phyloP scores from a whole-genome alignment of 2,113 vertebrate genomes.

The Seriola rivoliana region DNA sequence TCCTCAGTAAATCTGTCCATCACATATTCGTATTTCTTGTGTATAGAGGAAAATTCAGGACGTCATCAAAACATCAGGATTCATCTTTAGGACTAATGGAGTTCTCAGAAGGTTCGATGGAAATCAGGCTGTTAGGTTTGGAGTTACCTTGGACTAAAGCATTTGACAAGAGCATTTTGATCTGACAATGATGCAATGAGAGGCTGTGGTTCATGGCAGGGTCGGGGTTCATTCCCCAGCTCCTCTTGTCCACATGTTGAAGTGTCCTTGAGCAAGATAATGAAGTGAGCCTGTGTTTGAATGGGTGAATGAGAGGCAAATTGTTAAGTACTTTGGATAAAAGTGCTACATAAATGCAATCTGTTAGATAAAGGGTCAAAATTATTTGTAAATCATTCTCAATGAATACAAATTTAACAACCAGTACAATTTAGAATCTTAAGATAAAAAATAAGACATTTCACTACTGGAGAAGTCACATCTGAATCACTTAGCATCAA shows the following conservation, averaged over 20 bases:
- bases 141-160: background rate
- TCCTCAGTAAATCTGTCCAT: background rate
- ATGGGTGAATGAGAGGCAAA: background rate
- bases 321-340: background rate
- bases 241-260: background rate
- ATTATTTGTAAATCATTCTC: background rate
- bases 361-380: background rate
- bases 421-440: background rate
- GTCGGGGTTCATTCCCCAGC: background rate
- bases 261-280: background rate
- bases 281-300: background rate
- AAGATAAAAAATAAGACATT: background rate
- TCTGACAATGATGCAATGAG: background rate
- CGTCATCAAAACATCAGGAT: background rate
- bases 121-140: background rate
- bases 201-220: background rate
- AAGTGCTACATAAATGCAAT: too few relatives aligned
- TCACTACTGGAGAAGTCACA: background rate
- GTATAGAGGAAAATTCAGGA: background rate
- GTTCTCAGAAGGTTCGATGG: background rate
- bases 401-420: background rate
- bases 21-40: too few relatives aligned
- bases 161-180: background rate
- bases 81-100: background rate
- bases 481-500: background rate